Conservation (phyloP, 2,888 invertebrate species). For the Dolichopus griseipennis region DNA sequence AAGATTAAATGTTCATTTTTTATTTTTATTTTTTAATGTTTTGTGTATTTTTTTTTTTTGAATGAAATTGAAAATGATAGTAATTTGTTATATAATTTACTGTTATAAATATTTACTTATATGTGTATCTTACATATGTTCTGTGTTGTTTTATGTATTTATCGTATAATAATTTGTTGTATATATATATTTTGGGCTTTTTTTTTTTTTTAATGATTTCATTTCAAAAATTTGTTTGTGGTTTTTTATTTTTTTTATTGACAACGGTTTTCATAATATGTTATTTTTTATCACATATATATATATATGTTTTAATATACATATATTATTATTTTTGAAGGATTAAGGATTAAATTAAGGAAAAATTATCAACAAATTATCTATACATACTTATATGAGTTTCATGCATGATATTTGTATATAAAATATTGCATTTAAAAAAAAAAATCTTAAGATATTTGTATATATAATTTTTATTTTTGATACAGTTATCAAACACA, state of each 20-base stretch:
- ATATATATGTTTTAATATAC: too few species aligned
- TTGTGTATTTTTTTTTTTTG: not conserved
- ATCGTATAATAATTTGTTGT: too few species aligned
- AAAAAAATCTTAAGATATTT: too few species aligned
- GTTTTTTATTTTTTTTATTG: not conserved
- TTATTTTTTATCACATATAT: too few species aligned
- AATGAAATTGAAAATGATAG: not conserved
- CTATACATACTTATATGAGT: not conserved
- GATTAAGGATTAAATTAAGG: not conserved
- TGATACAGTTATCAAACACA: not conserved
- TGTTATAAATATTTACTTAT: not conserved
- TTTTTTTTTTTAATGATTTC: not conserved
- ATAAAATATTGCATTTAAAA: too few species aligned
- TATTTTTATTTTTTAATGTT: not conserved
- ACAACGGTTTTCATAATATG: not conserved
- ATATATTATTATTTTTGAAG: not conserved
- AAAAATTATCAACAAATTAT: not conserved
- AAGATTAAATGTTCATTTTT: not conserved
- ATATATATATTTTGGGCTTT: too few species aligned
- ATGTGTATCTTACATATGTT: not conserved
- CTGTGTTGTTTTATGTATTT: not conserved
- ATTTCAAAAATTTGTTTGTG: not conserved
- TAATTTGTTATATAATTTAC: not conserved
- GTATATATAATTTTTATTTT: not conserved
- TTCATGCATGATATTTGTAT: too few species aligned